A percentile compares a stretch with the other conserved stretches of the same genome.
Conservation (phyloP, 2,888 invertebrate genomes). For the Drosophila neonasuta region DNA sequence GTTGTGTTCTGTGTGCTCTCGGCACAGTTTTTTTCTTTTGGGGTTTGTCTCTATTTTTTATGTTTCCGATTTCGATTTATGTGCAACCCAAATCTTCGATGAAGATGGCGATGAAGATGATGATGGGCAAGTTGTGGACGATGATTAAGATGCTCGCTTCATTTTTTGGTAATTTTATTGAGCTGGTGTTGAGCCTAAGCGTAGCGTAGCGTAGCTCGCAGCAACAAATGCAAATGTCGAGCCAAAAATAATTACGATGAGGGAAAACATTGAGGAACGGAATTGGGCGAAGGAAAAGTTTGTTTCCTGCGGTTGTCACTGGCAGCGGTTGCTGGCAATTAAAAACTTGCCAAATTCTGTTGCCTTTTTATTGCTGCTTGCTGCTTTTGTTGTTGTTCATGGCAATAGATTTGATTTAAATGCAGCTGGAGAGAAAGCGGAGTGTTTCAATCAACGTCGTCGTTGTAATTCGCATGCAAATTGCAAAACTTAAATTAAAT, state of each 20-base stretch:
- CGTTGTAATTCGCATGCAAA: conserved; percentile 64
- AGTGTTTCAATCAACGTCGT: conserved; percentile 55
- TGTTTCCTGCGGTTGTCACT: conserved; percentile 65
- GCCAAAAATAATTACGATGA: conserved; percentile 51
- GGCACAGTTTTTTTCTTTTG: conserved; percentile 14
- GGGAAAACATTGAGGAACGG: not conserved
- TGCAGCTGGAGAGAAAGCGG: conserved; percentile 10
- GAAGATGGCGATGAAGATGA: not conserved
- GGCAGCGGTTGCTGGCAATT: conserved; percentile 75
- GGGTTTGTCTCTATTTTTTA: conserved; percentile 25
- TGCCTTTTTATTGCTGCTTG: conserved; percentile 19
- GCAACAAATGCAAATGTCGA: conserved; percentile 44
- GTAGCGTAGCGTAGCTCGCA: not conserved
- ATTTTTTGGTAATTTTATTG: conserved; percentile 57
- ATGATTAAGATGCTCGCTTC: conserved; percentile 17
- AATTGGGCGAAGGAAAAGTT: conserved; percentile 35
- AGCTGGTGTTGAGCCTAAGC: conserved; percentile 33
- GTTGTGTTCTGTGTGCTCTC: conserved; percentile 1
- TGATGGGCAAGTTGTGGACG: not conserved
- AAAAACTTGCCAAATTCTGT: conserved; percentile 64
- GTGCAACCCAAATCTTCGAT: conserved; percentile 16
- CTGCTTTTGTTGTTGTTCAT: conserved; percentile 7
- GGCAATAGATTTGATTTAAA: conserved; percentile 55
- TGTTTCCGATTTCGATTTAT: conserved; percentile 63
- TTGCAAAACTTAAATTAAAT: conserved; percentile 76